These are phyloP conservation scores for Lasioglossum leucozonium DNA, from an alignment of 2,888 invertebrate species.

Conservation along the genomic window DNA sequence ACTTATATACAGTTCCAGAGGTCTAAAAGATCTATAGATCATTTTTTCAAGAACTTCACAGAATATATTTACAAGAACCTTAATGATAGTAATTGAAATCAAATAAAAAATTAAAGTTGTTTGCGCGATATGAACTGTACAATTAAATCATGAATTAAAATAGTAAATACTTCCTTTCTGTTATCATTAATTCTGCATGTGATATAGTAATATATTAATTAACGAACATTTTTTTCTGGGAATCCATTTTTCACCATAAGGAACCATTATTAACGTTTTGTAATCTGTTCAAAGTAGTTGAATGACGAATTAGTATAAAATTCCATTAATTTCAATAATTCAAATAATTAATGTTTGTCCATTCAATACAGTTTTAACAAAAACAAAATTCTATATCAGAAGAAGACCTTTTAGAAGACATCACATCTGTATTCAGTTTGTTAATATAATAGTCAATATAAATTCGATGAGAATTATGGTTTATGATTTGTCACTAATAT, in stretches of 20 bases:
- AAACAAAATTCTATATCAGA: neutral
- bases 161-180: constrained; percentile 11
- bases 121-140: constrained; percentile 40
- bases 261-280: constrained; percentile 13
- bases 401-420: constrained; percentile 21
- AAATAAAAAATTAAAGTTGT: constrained; percentile 37
- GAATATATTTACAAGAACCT: constrained; percentile 57
- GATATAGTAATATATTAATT: constrained; percentile 10
- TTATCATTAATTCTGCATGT: constrained; percentile 29
- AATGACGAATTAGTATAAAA: constrained; percentile 25
- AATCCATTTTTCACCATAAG: constrained; percentile 22
- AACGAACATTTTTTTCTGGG: constrained; percentile 16
- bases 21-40: constrained; percentile 53
- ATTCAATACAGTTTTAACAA: neutral
- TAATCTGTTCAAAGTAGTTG: constrained; percentile 24
- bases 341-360: constrained; percentile 7
- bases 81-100: constrained; percentile 36
- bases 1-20: constrained; percentile 52
- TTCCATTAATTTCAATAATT: constrained; percentile 13
- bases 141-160: constrained; percentile 36
- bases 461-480: constrained; percentile 24
- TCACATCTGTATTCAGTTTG: constrained; percentile 21
- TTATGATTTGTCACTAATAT: constrained; percentile 73
- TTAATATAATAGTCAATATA: constrained; percentile 30
- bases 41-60: constrained; percentile 41